These are phyloP conservation scores for Aurelia aurita DNA, from an alignment of 30 jellyfish, hydroid and myxozoan species.

Conservation along the genomic window DNA sequence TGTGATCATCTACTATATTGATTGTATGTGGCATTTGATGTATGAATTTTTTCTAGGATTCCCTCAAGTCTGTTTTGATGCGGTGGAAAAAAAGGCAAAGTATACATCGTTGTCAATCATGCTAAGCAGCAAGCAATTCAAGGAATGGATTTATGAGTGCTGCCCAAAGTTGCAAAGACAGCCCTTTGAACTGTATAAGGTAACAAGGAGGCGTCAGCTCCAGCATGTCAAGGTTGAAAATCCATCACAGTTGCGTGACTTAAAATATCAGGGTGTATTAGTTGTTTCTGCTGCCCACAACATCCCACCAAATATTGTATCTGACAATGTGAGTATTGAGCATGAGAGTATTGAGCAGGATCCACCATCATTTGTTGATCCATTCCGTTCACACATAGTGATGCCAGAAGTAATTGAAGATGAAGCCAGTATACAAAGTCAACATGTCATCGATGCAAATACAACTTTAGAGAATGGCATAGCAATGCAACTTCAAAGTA, in stretches of 20 bases:
- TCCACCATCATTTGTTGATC: constrained; percentile 5
- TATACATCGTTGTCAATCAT: background rate
- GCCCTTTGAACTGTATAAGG: constrained; percentile 5
- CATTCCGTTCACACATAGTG: background rate
- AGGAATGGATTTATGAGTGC: background rate
- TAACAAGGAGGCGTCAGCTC: constrained; percentile 9
- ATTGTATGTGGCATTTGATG: background rate
- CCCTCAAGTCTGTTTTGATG: constrained; percentile 9
- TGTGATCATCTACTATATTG: background rate
- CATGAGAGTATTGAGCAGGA: background rate
- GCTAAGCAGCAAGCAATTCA: background rate
- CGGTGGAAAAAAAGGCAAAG: background rate
- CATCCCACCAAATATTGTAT: background rate
- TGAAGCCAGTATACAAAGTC: too few species aligned
- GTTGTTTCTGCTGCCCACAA: constrained; percentile 5
- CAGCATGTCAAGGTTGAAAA: constrained; percentile 1
- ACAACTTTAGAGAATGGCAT: background rate
- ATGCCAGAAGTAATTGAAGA: too few species aligned
- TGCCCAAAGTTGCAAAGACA: background rate
- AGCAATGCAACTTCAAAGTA: background rate
- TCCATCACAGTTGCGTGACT: constrained; percentile 7
- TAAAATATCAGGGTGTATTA: constrained; percentile 6
- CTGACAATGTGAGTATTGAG: background rate
- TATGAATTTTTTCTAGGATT: background rate
- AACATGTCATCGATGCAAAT: background rate